Percentiles rank a stretch among this genome's conserved stretches.
phyloP scores from a whole-genome alignment of 1,140 invertebrate genomes.

The Gryon sp. region DNA sequence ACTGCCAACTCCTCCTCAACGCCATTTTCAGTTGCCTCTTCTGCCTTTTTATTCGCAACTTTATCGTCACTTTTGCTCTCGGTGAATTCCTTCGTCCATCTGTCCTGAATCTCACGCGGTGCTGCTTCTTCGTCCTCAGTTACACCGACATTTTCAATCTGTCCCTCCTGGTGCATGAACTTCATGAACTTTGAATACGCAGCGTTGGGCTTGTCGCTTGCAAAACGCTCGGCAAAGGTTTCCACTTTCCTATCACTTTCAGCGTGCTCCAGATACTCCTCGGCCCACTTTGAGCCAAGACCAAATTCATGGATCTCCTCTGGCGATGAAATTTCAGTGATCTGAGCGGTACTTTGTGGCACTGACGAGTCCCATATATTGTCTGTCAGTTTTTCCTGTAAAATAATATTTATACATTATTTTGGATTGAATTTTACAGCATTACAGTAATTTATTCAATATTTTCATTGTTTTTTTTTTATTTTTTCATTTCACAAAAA shows the following conservation, averaged over 20 bases:
- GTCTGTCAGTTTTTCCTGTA: conserved; percentile 72
- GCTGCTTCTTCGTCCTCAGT: no score
- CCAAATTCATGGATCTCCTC: conserved; percentile 76
- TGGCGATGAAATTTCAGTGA: conserved; percentile 33
- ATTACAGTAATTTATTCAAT: no score
- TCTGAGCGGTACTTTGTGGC: conserved; percentile 26
- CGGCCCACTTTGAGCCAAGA: conserved; percentile 81
- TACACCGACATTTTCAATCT: conserved; percentile 78
- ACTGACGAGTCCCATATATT: conserved; percentile 75
- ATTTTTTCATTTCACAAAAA: no score
- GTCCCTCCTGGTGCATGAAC: conserved; percentile 89
- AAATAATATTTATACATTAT: conserved; percentile 3
- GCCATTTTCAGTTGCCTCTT: conserved; percentile 62
- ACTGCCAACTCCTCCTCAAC: conserved; percentile 68
- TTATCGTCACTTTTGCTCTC: conserved; percentile 68
- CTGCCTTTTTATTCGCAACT: conserved; percentile 64
- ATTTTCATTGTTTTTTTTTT: no score
- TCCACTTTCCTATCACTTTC: conserved; percentile 48
- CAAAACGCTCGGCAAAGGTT: conserved; percentile 76
- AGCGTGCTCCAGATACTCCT: conserved; percentile 82
- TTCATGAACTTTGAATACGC: conserved; percentile 91
- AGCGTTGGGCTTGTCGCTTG: conserved; percentile 84
- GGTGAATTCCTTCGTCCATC: conserved; percentile 78
- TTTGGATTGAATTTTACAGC: no score
- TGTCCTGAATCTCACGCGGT: conserved; percentile 66